phyloP scores from a whole-genome alignment of 1,140 invertebrate genomes.

The Archivesica marissinica region DNA sequence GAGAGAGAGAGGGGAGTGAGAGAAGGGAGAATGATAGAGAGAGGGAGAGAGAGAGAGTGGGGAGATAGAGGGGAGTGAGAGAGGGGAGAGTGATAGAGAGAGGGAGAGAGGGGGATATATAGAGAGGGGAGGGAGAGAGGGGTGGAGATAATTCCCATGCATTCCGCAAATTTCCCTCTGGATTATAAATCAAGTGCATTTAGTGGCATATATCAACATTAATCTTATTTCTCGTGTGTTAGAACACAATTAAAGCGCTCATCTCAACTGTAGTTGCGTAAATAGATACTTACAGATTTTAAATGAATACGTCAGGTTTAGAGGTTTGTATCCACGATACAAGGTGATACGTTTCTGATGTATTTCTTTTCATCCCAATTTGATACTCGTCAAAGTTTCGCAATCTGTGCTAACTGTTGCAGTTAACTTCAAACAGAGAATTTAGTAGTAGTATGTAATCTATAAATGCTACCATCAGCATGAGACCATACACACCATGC shows the following conservation, averaged over 20 bases:
- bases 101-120: too few relatives aligned
- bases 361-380: conserved; percentile 8
- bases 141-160: too few relatives aligned
- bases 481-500: not conserved
- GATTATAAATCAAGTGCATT: too few relatives aligned
- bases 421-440: conserved; percentile 2
- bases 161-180: too few relatives aligned
- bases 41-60: too few relatives aligned
- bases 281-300: not conserved
- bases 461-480: conserved; percentile 14
- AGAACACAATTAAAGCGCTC: not conserved
- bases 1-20: too few relatives aligned
- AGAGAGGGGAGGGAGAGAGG: too few relatives aligned
- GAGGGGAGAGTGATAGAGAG: too few relatives aligned
- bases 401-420: not conserved
- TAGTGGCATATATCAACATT: too few relatives aligned
- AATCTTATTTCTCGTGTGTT: not conserved
- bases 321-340: not conserved
- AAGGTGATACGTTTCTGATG: not conserved
- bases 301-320: not conserved
- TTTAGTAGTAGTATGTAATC: conserved; percentile 18
- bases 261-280: not conserved
- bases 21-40: too few relatives aligned
- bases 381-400: not conserved
- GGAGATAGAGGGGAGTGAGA: too few relatives aligned